Evolutionary conservation across 2,888 invertebrate genomes (phyloP).

Genomic region (Synanthedon andrenaeformis): DNA sequence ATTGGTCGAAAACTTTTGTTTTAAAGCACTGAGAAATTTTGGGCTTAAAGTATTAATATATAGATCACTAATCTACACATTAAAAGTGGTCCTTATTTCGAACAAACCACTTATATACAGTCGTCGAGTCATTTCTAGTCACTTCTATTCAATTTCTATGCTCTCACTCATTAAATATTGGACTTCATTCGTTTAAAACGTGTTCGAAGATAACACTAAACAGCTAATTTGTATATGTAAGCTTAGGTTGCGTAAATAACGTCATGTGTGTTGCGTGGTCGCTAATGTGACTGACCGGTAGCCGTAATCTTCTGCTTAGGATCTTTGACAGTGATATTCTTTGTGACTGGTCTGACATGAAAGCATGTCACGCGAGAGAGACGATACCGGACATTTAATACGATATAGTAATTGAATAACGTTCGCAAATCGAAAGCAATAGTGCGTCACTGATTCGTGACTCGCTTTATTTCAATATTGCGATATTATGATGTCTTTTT

Average conservation of each 20-base stretch:
- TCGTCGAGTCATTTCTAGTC: slow-evolving; percentile 8
- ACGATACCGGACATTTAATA: background rate
- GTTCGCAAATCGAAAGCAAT: background rate
- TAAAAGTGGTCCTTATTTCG: too few relatives aligned
- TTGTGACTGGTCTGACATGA: slow-evolving; percentile 10
- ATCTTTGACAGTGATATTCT: slow-evolving; percentile 10
- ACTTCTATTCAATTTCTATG: slow-evolving; percentile 25
- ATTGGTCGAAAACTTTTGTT: too few relatives aligned
- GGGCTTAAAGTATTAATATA: too few relatives aligned
- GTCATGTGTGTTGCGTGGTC: slow-evolving; percentile 29
- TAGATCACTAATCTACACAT: too few relatives aligned
- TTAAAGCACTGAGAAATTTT: too few relatives aligned
- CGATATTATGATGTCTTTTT: too few relatives aligned
- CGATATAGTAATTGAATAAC: background rate
- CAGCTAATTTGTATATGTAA: slow-evolving; percentile 55
- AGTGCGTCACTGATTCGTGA: background rate
- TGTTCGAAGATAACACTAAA: slow-evolving; percentile 52
- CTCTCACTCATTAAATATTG: slow-evolving; percentile 25
- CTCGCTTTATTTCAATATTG: background rate
- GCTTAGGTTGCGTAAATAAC: slow-evolving; percentile 49
- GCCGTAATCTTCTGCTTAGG: slow-evolving; percentile 26
- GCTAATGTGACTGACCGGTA: slow-evolving; percentile 30
- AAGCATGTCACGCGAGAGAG: slow-evolving; percentile 11
- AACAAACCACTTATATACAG: too few relatives aligned
- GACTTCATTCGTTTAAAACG: slow-evolving; percentile 28